Conservation (phyloP, 2,113 vertebrate genomes). For the Prunella himalayana region DNA sequence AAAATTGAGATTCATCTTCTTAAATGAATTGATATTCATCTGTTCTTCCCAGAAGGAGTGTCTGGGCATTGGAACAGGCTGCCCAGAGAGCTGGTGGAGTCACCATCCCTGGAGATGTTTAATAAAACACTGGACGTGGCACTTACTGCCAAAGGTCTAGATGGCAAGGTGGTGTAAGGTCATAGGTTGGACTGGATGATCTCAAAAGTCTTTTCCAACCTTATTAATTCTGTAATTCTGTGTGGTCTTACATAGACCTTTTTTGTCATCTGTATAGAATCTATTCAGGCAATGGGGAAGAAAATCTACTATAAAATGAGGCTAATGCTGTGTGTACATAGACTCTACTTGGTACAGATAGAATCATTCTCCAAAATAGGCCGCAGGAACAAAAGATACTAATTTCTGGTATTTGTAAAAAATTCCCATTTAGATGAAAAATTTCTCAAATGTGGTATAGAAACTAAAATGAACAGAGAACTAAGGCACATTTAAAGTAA, state of each 20-base stretch:
- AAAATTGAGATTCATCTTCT: neutral
- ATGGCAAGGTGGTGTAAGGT: neutral
- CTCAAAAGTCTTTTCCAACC: neutral
- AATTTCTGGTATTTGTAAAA: neutral
- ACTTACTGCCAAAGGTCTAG: neutral
- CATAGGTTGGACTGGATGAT: neutral
- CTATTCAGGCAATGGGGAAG: neutral
- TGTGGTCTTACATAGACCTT: neutral
- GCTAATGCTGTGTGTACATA: fast-evolving
- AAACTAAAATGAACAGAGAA: neutral
- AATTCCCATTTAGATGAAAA: neutral
- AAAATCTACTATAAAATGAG: neutral
- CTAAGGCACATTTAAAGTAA: neutral
- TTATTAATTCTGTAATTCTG: neutral
- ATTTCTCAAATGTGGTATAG: neutral
- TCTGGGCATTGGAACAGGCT: neutral
- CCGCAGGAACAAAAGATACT: neutral
- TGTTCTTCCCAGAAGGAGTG: neutral
- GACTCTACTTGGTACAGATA: neutral
- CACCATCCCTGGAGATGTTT: neutral
- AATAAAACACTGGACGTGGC: neutral
- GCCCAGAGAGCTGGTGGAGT: neutral
- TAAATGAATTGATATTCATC: neutral
- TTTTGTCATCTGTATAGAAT: neutral
- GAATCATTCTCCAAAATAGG: neutral